phyloP scores from a whole-genome alignment of 2,113 vertebrate species.

The Dasypus novemcinctus region DNA sequence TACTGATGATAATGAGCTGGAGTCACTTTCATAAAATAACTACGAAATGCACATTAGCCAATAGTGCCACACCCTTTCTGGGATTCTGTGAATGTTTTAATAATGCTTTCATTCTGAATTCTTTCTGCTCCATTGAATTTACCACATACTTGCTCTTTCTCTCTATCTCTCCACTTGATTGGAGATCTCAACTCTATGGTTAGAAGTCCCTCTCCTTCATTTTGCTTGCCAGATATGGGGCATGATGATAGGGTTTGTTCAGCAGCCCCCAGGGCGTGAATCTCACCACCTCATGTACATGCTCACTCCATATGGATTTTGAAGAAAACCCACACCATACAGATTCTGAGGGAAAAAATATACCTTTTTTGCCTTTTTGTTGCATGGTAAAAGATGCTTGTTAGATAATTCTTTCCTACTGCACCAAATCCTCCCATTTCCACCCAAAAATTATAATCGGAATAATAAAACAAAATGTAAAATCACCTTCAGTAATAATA shows the following conservation, averaged over 20 bases:
- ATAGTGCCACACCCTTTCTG: background rate
- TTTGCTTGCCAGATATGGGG: background rate
- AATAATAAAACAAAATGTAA: constrained; percentile 33
- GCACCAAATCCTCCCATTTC: background rate
- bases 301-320: background rate
- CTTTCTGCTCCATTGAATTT: background rate
- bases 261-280: background rate
- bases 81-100: background rate
- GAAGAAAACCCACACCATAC: no score
- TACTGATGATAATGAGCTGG: background rate
- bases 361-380: background rate
- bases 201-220: background rate
- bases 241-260: background rate
- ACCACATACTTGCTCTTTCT: background rate
- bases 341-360: no score
- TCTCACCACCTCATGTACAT: background rate
- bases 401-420: no score
- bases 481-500: background rate
- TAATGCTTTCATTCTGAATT: background rate
- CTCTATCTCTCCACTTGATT: background rate
- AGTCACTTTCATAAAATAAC: background rate
- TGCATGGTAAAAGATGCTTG: background rate
- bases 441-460: background rate
- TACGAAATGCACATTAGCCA: background rate
- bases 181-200: background rate